These are phyloP conservation scores for Meiosimyza decipiens DNA, from an alignment of 2,888 invertebrate genomes.

Conservation along the genomic window DNA sequence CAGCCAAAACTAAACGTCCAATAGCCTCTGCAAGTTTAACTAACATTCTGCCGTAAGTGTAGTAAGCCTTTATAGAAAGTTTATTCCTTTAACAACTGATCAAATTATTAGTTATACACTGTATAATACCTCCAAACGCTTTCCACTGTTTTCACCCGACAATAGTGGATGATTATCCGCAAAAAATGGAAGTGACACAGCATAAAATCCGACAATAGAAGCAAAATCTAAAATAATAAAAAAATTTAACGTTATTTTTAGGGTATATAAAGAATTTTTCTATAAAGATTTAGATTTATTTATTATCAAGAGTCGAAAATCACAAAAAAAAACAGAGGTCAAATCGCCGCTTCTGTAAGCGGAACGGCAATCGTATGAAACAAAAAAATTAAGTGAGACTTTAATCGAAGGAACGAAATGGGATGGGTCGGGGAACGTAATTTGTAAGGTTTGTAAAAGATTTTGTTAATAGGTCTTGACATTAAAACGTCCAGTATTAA, in stretches of 20 bases:
- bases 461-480: no score
- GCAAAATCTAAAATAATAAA: constrained; percentile 78
- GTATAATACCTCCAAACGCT: constrained; percentile 78
- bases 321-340: no score
- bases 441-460: no score
- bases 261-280: no score
- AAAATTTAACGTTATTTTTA: background rate
- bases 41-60: constrained; percentile 87
- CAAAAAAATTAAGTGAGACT: no score
- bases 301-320: no score
- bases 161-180: constrained; percentile 77
- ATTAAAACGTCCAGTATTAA: no score
- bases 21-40: constrained; percentile 96
- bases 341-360: no score
- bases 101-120: background rate
- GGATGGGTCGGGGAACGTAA: no score
- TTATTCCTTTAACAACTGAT: background rate
- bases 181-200: constrained; percentile 95
- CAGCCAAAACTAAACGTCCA: constrained; percentile 93
- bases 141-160: constrained; percentile 75
- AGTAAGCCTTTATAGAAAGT: constrained; percentile 77
- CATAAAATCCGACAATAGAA: constrained; percentile 95
- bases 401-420: no score
- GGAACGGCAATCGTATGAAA: no score
- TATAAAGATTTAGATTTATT: no score